Percentiles rank a stretch among this genome's conserved stretches.
phyloP scores from a whole-genome alignment of 2,888 invertebrate genomes.

The Cataglyphis altisquamis region DNA sequence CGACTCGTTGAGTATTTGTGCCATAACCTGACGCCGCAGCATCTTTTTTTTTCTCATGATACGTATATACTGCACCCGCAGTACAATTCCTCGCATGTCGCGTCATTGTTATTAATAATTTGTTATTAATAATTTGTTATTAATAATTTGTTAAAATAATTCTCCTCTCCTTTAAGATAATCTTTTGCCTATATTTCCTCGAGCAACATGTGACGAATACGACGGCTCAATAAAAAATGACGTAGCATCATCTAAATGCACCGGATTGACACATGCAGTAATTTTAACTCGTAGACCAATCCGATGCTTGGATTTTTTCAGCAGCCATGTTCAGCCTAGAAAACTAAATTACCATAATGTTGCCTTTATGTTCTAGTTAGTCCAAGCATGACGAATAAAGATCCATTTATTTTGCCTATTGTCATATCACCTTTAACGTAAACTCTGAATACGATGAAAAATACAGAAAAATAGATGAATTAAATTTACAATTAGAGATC shows the following conservation, averaged over 20 bases:
- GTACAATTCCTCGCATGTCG: slow-evolving; percentile 99
- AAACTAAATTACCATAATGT: neutral
- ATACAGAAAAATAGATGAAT: neutral
- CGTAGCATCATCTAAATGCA: no score
- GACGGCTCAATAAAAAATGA: neutral
- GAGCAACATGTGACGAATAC: neutral
- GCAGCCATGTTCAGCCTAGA: neutral
- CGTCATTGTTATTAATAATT: slow-evolving; percentile 89
- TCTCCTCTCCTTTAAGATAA: neutral
- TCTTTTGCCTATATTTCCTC: neutral
- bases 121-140: slow-evolving; percentile 81
- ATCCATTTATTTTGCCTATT: neutral
- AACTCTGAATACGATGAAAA: neutral
- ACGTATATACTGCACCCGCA: slow-evolving; percentile 99
- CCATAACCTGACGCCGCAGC: slow-evolving; percentile 98
- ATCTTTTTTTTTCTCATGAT: slow-evolving; percentile 98
- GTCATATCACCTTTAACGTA: neutral
- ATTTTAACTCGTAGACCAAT: neutral
- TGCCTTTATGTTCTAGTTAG: neutral
- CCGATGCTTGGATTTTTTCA: neutral
- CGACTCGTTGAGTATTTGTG: slow-evolving; percentile 93
- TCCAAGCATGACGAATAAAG: neutral
- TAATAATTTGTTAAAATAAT: neutral
- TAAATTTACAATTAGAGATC: neutral
- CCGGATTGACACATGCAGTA: neutral